Evolutionary conservation across 92 coral and sea anemone genomes (phyloP).

Genomic region (Diadumene lineata): DNA sequence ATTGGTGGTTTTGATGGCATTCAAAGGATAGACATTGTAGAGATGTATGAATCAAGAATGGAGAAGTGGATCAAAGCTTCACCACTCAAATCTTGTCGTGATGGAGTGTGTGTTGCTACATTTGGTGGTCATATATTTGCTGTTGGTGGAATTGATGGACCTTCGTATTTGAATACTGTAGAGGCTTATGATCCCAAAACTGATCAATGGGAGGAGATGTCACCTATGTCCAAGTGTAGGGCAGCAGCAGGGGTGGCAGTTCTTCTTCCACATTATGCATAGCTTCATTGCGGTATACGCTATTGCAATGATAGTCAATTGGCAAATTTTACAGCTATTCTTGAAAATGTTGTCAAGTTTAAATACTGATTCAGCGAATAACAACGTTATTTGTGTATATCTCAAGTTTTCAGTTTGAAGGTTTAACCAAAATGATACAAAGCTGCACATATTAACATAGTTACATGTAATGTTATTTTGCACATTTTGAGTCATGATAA

Average conservation of each 20-base stretch:
- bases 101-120: conserved; percentile 94
- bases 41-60: conserved; percentile 98
- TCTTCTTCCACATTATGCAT: conserved; percentile 43
- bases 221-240: conserved; percentile 92
- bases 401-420: too few relatives aligned
- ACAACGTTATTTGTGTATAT: too few relatives aligned
- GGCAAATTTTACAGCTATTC: too few relatives aligned
- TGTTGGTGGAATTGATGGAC: conserved; percentile 99
- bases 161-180: conserved; percentile 95
- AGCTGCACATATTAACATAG: too few relatives aligned
- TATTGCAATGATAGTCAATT: too few relatives aligned
- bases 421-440: too few relatives aligned
- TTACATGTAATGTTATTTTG: too few relatives aligned
- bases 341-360: too few relatives aligned
- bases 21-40: conserved; percentile 86
- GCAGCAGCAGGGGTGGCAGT: conserved; percentile 99
- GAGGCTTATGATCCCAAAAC: conserved; percentile 96
- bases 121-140: conserved; percentile 98
- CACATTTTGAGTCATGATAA: too few relatives aligned
- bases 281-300: too few relatives aligned
- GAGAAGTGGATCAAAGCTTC: conserved; percentile 91
- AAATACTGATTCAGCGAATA: too few relatives aligned
- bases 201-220: conserved; percentile 84
- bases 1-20: conserved; percentile 99
- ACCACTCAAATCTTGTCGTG: conserved; percentile 89